Percentiles rank a stretch among this genome's conserved stretches.
Conservation (phyloP, 2,113 vertebrate species). For the Ictalurus punctatus region DNA sequence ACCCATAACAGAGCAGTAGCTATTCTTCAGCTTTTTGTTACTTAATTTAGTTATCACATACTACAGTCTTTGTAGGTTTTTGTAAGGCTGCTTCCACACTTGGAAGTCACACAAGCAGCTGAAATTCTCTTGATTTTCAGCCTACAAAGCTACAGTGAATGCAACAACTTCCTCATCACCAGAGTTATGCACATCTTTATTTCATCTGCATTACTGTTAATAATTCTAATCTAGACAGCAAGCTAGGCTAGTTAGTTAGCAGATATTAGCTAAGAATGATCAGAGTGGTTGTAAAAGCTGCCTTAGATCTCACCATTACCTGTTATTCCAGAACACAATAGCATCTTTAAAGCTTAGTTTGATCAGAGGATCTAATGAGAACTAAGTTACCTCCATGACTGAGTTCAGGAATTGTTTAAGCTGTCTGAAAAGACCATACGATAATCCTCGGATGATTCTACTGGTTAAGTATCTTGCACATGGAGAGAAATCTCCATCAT, state of each 20-base stretch:
- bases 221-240: not conserved
- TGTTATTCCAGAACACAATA: not conserved
- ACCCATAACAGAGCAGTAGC: not conserved
- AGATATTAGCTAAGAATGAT: not conserved
- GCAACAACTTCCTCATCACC: not conserved
- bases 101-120: not conserved
- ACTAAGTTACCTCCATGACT: not conserved
- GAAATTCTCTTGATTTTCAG: not conserved
- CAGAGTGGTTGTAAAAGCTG: not conserved
- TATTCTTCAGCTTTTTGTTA: not conserved
- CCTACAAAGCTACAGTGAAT: not conserved
- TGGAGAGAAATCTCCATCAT: not conserved
- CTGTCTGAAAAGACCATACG: not conserved
- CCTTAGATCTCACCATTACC: not conserved
- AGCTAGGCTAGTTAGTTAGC: not conserved
- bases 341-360: not conserved
- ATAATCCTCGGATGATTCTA: not conserved
- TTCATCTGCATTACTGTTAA: not conserved
- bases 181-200: not conserved
- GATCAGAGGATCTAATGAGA: not conserved
- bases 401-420: not conserved
- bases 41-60: not conserved
- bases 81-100: not conserved
- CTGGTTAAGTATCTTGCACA: not conserved
- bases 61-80: not conserved